phyloP scores from a whole-genome alignment of 2,888 invertebrate species.

The Drosophila dives region DNA sequence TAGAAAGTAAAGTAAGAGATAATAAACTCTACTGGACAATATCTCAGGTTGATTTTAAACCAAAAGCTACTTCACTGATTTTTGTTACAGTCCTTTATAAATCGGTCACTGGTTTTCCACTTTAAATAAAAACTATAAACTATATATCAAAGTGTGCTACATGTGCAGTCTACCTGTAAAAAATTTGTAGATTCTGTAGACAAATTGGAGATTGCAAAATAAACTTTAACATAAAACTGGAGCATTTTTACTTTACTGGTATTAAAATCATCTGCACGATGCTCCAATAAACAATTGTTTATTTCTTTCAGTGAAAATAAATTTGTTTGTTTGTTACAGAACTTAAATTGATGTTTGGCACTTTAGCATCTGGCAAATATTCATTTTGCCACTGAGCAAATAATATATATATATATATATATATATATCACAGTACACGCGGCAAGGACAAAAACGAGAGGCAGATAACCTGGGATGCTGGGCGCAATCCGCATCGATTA shows the following conservation, averaged over 20 bases:
- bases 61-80: background rate
- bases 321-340: conserved; percentile 55
- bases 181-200: background rate
- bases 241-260: background rate
- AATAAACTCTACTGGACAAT: fast-evolving
- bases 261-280: conserved; percentile 20
- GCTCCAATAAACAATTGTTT: conserved; percentile 34
- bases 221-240: background rate
- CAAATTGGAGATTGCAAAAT: background rate
- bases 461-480: conserved; percentile 24
- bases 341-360: conserved; percentile 72
- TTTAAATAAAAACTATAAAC: background rate
- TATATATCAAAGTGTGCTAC: background rate
- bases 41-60: background rate
- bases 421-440: conserved; percentile 57
- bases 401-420: conserved; percentile 68
- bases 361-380: conserved; percentile 69
- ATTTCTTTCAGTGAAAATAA: conserved; percentile 46
- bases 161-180: background rate
- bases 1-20: no score
- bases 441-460: conserved; percentile 46
- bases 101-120: background rate
- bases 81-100: background rate
- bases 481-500: conserved; percentile 51
- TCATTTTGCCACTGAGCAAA: conserved; percentile 63